Percentiles rank a stretch among this genome's conserved stretches.
Conservation (phyloP, 1,140 invertebrate genomes). For the Eueides isabella region DNA sequence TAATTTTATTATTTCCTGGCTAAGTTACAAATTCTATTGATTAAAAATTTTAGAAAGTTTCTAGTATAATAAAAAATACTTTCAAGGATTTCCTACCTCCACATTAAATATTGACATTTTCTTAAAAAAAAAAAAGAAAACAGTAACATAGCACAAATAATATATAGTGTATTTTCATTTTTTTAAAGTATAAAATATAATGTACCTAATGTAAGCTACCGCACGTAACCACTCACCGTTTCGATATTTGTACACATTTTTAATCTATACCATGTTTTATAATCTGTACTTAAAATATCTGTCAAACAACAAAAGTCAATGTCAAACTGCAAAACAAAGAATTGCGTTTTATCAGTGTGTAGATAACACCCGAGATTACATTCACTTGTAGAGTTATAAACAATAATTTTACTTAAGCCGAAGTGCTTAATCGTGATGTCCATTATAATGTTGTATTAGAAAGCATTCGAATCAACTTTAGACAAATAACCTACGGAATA, state of each 20-base stretch:
- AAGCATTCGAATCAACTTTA: constrained; percentile 38
- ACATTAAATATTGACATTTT: too few species aligned
- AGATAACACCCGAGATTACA: constrained; percentile 1
- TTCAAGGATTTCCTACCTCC: too few species aligned
- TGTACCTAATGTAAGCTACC: too few species aligned
- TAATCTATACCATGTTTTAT: neutral
- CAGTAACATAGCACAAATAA: too few species aligned
- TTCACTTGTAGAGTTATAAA: constrained; percentile 29
- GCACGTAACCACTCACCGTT: neutral
- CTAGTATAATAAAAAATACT: too few species aligned
- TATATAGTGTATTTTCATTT: too few species aligned
- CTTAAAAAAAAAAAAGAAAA: too few species aligned
- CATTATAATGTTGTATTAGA: constrained; percentile 40
- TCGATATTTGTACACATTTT: neutral
- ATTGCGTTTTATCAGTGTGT: constrained; percentile 12
- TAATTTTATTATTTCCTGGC: too few species aligned
- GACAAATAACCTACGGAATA: neutral
- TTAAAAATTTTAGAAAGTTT: too few species aligned
- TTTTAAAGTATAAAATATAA: too few species aligned
- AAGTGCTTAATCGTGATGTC: constrained; percentile 24
- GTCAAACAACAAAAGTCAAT: neutral
- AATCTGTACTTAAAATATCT: neutral
- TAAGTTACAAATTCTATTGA: too few species aligned
- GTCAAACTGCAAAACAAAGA: constrained; percentile 13
- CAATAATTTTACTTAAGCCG: constrained; percentile 39